Evolutionary conservation across 1,140 invertebrate species (phyloP).

Genomic region (Lithobius niger): DNA sequence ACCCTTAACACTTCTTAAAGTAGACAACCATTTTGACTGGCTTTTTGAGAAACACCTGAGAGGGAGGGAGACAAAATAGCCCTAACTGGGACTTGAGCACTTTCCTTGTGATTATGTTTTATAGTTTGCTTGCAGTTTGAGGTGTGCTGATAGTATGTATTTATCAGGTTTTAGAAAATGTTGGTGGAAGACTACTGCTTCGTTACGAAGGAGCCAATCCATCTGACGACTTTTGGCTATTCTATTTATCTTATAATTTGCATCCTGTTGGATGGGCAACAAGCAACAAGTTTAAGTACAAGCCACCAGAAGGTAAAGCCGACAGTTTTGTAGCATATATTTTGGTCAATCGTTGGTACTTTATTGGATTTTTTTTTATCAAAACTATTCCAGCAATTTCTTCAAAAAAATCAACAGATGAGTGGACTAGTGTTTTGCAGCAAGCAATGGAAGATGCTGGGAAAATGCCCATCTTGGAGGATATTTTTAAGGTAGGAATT

Average conservation of each 20-base stretch:
- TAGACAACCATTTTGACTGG: too few relatives aligned
- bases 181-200: constrained; percentile 52
- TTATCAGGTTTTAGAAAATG: constrained; percentile 56
- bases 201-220: constrained; percentile 40
- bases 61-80: too few relatives aligned
- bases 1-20: too few relatives aligned
- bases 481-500: constrained; percentile 34
- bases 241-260: constrained; percentile 45
- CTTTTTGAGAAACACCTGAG: too few relatives aligned
- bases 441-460: constrained; percentile 34
- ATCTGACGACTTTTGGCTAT: constrained; percentile 50
- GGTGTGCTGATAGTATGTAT: too few relatives aligned
- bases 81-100: too few relatives aligned
- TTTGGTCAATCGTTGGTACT: not conserved
- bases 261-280: constrained; percentile 39
- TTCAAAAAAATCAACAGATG: constrained; percentile 25
- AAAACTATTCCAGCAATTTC: too few relatives aligned
- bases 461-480: constrained; percentile 26
- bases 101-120: too few relatives aligned
- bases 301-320: constrained; percentile 26
- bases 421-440: constrained; percentile 40
- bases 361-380: not conserved
- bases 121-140: too few relatives aligned
- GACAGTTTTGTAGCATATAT: not conserved
- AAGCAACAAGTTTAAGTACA: constrained; percentile 25